Base-by-base conservation (phyloP, 2,888 invertebrate species). In the Euplagia quadripunctaria region DNA sequence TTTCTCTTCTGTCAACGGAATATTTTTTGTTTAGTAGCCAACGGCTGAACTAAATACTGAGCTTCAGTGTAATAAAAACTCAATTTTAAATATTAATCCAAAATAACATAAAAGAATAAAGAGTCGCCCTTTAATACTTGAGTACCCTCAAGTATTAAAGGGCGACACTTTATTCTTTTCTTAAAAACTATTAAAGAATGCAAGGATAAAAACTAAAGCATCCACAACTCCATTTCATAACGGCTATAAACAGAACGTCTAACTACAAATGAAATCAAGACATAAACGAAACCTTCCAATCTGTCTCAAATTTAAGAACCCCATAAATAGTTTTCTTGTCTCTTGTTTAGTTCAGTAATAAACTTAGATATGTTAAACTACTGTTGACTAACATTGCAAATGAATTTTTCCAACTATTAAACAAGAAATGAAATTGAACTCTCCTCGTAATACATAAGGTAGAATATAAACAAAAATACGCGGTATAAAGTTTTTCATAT, bases 401-500 rank as follows among this genome's bases (percentile, higher is more conserved):
- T 93, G 91, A 92, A 90, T 92, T 91, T 92, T 88, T 89, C 88
- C 86, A 80, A 78, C 75, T 68, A 75, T 79, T 41, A 72, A 70
- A 70, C 49, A 66, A 70, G 43, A 4, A 67, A 72, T 64, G 20
- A 82, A 88, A 87, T 82, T 72, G 80, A 80, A 78, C 87, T 85
- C 77, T 89, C 88, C 0, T 0, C 43, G 9, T 52, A 51, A 46
- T 1, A 4, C 0, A 3, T 87, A 92, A 82, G 86, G 88, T 85
- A 82, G 74, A 82, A 70, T 83, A 91, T 63, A 79, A 46, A 74
- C 77, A 77, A 46, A 17, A 20, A 43, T 46, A 16, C 68, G 75
- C 69, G 74, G 83, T 81, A 89, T 86, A 90, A 94, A 94, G 91
- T 95, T 95, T 94, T 94, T 94, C 94, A 94, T 94, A 94, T 94